These are phyloP conservation scores for Oostethus manadensis DNA, from an alignment of 2,113 vertebrate genomes.

Conservation along the genomic window DNA sequence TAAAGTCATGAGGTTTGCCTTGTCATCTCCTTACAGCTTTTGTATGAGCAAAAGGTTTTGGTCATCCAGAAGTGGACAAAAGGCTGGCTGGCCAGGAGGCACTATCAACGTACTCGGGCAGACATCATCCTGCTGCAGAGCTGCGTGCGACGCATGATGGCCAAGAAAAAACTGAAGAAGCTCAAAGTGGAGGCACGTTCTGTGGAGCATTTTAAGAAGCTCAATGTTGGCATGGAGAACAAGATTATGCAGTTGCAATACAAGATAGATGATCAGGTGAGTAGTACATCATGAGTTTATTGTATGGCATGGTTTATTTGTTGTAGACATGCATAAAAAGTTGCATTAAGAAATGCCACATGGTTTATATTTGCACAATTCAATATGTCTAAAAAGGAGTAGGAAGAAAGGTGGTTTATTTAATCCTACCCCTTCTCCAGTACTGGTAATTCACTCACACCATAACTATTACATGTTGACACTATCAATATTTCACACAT, in stretches of 20 bases:
- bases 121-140: constrained; percentile 87
- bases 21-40: constrained; percentile 68
- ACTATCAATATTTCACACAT: no score
- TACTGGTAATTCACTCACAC: no score
- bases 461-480: no score
- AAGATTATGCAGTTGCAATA: constrained; percentile 95
- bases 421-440: no score
- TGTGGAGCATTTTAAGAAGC: constrained; percentile 90
- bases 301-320: no score
- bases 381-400: no score
- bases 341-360: no score
- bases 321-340: no score
- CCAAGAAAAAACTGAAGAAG: constrained; percentile 85
- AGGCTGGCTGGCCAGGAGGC: constrained; percentile 80
- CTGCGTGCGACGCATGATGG: constrained; percentile 86
- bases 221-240: constrained; percentile 93
- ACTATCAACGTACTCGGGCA: constrained; percentile 64
- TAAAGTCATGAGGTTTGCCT: no score
- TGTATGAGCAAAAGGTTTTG: constrained; percentile 80
- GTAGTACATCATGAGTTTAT: not conserved
- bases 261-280: constrained; percentile 91
- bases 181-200: constrained; percentile 92
- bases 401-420: no score
- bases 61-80: constrained; percentile 83
- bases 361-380: no score